Base-by-base conservation (phyloP, 2,888 invertebrate species). In the Acholoe squamosa region DNA sequence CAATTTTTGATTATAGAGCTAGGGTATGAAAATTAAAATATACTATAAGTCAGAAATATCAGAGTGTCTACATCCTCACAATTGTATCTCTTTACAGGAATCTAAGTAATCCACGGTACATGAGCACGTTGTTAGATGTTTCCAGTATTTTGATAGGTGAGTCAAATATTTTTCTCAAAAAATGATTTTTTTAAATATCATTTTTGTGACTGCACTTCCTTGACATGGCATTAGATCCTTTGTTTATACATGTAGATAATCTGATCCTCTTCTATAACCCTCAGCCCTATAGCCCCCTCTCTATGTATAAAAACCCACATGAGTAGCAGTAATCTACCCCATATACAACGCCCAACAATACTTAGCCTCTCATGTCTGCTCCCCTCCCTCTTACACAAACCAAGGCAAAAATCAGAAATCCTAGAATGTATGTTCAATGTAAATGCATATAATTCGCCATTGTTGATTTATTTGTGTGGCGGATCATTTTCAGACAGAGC, bases 91-190 rank as follows among this genome's bases (percentile, higher is more conserved):
- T 71, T 92, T 93, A 80, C 93, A 97, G 96, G 91, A 96, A 97
- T 94, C 96, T 98, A 89, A 97, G 97, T 56, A 97, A 98, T 94
- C 96, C 97, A 89, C 96, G 97, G 92, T 98, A 98, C 95, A 97
- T 97, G 91, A 96, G 97, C 91, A 97, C 97, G 14, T 95, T 99
- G 0, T 96, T 98, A 89, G 97, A 98, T 96, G 97, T 98, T 22
- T 96, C 97, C 0, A 97, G 97, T 96, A 96, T 97, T 31, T 97
- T 98, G 91, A 95, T 98, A 92, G 98, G 97, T 97, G 95, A 92
- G 93, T 92, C n/a, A n/a, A n/a, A n/a, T n/a, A n/a, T n/a, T n/a
- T n/a, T n/a, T n/a, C n/a, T n/a, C n/a, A n/a, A n/a, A n/a, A n/a
- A n/a, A n/a, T n/a, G n/a, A n/a, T n/a, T n/a, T n/a, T n/a, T n/a